These are phyloP conservation scores for Drosophila azteca DNA, from an alignment of 1,140 invertebrate species.

Conservation along the genomic window DNA sequence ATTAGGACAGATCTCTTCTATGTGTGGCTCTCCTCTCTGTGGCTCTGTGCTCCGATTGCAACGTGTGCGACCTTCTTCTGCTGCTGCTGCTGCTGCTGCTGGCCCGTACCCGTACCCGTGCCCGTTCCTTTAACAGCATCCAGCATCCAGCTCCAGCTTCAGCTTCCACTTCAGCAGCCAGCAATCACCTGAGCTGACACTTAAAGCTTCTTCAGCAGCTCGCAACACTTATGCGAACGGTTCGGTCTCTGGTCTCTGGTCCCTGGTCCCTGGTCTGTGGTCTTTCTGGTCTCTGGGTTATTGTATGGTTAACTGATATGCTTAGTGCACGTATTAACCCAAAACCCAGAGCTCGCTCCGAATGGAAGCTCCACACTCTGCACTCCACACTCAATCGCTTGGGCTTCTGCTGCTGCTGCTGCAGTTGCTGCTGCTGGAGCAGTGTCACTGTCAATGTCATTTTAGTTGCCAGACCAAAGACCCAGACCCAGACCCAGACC, in stretches of 20 bases:
- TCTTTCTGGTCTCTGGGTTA: conserved; percentile 47
- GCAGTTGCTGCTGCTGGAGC: conserved; percentile 58
- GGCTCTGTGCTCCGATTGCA: conserved; percentile 17
- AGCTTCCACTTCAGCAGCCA: conserved; percentile 40
- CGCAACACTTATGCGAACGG: conserved; percentile 75
- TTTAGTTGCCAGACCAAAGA: conserved; percentile 45
- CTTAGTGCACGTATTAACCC: conserved; percentile 80
- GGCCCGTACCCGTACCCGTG: no score
- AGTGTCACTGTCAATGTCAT: conserved; percentile 82
- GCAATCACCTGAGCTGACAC: conserved; percentile 77
- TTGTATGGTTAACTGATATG: conserved; percentile 81
- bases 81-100: conserved; percentile 12
- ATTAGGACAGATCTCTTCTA: conserved; percentile 49
- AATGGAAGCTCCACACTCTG: conserved; percentile 14
- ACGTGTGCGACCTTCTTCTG: conserved; percentile 43
- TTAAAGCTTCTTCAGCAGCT: conserved; percentile 81
- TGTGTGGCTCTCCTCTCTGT: no score
- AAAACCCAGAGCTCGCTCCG: conserved; percentile 24
- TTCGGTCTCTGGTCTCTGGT: conserved; percentile 5
- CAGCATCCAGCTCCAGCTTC: conserved; percentile 37
- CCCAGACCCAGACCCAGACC: conserved; percentile 26
- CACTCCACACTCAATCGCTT: conserved; percentile 44
- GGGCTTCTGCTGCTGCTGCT: conserved; percentile 52
- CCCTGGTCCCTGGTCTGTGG: neutral
- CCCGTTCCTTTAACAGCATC: conserved; percentile 2